Conservation (phyloP, 2,888 invertebrate genomes). For the Eumerus sabulonum region DNA sequence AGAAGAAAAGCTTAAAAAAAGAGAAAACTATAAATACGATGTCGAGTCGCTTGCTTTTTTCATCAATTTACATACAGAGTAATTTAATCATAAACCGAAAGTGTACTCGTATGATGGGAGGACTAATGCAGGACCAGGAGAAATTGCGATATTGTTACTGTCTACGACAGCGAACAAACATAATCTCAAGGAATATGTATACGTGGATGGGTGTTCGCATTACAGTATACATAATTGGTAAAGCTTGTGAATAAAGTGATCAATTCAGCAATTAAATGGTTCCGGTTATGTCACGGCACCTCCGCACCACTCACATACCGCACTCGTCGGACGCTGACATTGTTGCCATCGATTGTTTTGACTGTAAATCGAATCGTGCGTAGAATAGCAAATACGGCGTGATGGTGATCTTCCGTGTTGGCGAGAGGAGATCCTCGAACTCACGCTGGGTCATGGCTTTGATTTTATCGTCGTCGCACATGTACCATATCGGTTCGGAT, state of each 20-base stretch:
- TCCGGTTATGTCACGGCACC: conserved; percentile 47
- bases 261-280: conserved; percentile 53
- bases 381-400: conserved; percentile 94
- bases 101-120: conserved; percentile 32
- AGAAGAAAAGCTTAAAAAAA: background rate
- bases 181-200: conserved; percentile 44
- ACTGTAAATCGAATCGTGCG: conserved; percentile 81
- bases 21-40: conserved; percentile 9
- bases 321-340: conserved; percentile 32
- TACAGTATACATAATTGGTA: conserved; percentile 41
- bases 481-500: conserved; percentile 84
- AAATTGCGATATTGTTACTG: conserved; percentile 5
- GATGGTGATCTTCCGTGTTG: conserved; percentile 86
- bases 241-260: conserved; percentile 55
- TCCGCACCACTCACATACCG: conserved; percentile 47
- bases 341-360: conserved; percentile 52
- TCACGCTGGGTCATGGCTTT: conserved; percentile 88
- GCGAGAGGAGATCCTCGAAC: conserved; percentile 87
- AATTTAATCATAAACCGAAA: conserved; percentile 38
- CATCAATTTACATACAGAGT: conserved; percentile 46
- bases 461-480: conserved; percentile 93
- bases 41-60: conserved; percentile 14
- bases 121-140: conserved; percentile 3
- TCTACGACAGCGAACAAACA: conserved; percentile 42
- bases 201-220: conserved; percentile 25